Percentiles rank a stretch among this genome's conserved stretches.
Conservation (phyloP, 2,888 invertebrate genomes). For the Acrobasis repandana region DNA sequence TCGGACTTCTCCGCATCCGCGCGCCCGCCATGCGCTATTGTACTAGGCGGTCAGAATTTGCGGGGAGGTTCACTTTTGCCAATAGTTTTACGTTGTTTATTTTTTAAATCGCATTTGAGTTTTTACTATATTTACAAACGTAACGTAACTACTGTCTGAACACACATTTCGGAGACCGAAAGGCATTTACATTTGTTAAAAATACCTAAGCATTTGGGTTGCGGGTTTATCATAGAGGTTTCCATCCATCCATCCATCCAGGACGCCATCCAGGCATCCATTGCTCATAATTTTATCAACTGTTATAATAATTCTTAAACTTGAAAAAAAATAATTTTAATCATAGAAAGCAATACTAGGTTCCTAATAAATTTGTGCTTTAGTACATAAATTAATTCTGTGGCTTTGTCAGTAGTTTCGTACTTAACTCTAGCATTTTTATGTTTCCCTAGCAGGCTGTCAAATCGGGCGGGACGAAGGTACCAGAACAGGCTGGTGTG, state of each 20-base stretch:
- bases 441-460: conserved; percentile 14
- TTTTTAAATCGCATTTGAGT: conserved; percentile 8
- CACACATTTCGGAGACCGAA: not conserved
- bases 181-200: not conserved
- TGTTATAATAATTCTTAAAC: too few relatives aligned
- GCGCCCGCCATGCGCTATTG: conserved; percentile 64
- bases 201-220: not conserved
- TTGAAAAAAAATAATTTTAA: too few relatives aligned
- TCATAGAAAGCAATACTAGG: too few relatives aligned
- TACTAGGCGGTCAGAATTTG: conserved; percentile 58
- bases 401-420: too few relatives aligned
- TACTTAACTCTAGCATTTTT: not conserved
- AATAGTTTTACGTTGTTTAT: conserved; percentile 22
- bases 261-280: too few relatives aligned
- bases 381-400: too few relatives aligned
- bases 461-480: conserved; percentile 18
- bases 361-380: too few relatives aligned
- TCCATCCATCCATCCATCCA: too few relatives aligned
- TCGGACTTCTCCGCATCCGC: conserved; percentile 34
- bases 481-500: conserved; percentile 19
- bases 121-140: not conserved
- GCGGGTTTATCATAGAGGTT: too few relatives aligned
- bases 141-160: not conserved
- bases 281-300: too few relatives aligned
- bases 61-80: conserved; percentile 38